Conservation (phyloP, 2,797 vertebrate genomes). For the Lacerta agilis region DNA sequence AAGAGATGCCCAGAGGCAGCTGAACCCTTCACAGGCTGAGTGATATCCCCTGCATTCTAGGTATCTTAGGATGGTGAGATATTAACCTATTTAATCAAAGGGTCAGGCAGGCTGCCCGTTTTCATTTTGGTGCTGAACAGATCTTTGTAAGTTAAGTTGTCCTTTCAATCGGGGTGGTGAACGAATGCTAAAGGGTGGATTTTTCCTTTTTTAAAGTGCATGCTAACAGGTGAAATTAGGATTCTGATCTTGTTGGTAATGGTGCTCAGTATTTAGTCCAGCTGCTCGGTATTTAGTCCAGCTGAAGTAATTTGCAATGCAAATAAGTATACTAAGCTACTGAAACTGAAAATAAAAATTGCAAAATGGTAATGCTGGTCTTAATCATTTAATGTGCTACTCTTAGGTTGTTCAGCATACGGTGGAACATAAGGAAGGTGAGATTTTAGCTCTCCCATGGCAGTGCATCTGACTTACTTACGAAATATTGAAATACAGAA, state of each 20-base stretch:
- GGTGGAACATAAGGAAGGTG: not conserved
- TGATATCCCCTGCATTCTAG: not conserved
- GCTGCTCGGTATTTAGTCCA: not conserved
- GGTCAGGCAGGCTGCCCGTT: not conserved
- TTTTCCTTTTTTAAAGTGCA: not conserved
- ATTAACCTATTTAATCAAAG: not conserved
- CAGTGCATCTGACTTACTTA: not conserved
- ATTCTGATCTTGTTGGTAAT: not conserved
- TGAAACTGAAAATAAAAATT: conserved; percentile 11
- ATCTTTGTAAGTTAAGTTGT: not conserved
- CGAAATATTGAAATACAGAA: not conserved
- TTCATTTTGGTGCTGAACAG: conserved; percentile 6
- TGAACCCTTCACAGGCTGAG: not conserved
- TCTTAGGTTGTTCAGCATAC: not conserved
- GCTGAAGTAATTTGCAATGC: conserved; percentile 5
- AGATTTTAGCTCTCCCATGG: not conserved
- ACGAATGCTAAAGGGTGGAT: not conserved
- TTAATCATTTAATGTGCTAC: not conserved
- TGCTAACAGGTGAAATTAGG: conserved; percentile 6
- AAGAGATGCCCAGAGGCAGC: not conserved
- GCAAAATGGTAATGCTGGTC: not conserved
- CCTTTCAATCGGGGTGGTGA: not conserved
- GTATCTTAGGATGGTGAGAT: not conserved
- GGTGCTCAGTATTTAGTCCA: conserved; percentile 2
- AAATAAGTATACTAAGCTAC: not conserved